phyloP scores from a whole-genome alignment of 2,888 invertebrate species.

The Oligia strigilis region DNA sequence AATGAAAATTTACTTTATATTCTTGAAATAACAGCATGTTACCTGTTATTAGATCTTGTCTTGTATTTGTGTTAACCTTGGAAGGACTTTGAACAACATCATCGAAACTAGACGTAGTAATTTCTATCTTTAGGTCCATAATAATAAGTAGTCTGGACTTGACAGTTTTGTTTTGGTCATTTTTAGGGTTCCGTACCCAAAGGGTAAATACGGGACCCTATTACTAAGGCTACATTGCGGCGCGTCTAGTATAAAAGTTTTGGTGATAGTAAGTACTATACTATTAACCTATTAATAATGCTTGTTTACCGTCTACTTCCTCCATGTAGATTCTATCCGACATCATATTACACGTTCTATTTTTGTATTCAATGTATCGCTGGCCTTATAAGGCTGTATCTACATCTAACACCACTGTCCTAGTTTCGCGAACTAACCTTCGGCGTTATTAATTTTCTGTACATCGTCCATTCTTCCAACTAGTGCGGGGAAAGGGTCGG shows the following conservation, averaged over 20 bases:
- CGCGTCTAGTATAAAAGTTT: too few relatives aligned
- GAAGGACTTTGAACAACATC: constrained; percentile 1
- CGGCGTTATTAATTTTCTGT: constrained; percentile 67
- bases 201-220: too few relatives aligned
- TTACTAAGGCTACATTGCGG: too few relatives aligned
- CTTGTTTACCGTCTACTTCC: constrained; percentile 27
- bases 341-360: constrained; percentile 59
- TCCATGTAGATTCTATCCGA: constrained; percentile 42
- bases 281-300: constrained; percentile 4
- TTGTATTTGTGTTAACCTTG: constrained; percentile 15
- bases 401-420: constrained; percentile 66
- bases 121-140: background rate
- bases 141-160: background rate
- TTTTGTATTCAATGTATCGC: constrained; percentile 56
- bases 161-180: background rate
- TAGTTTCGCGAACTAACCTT: constrained; percentile 61
- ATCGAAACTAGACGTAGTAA: background rate
- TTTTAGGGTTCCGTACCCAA: background rate
- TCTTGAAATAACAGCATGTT: constrained; percentile 36
- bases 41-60: constrained; percentile 11
- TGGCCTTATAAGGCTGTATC: constrained; percentile 55
- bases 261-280: too few relatives aligned
- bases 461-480: constrained; percentile 52
- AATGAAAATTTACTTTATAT: constrained; percentile 64
- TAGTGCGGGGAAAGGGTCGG: constrained; percentile 42